Conservation (phyloP, 2,797 vertebrate genomes). For the Petrocephalus schoutedeni region DNA sequence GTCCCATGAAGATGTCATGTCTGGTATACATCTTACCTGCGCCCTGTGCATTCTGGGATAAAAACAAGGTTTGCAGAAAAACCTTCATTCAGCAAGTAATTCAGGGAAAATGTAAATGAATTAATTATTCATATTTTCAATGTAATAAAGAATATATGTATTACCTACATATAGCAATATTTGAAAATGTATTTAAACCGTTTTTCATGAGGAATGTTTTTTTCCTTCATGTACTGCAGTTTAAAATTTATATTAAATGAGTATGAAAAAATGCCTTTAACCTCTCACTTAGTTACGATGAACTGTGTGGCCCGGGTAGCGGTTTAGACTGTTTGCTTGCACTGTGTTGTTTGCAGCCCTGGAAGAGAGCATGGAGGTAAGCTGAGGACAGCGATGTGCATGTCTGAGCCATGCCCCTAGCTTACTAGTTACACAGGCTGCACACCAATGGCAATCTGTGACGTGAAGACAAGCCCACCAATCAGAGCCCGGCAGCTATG, state of each 20-base stretch:
- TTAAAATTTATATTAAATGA: neutral
- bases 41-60: neutral
- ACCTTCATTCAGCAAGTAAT: neutral
- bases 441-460: neutral
- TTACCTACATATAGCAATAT: neutral
- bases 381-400: neutral
- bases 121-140: neutral
- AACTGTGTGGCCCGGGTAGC: neutral
- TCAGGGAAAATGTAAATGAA: neutral
- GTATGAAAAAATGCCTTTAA: neutral
- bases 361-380: neutral
- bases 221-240: neutral
- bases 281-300: neutral
- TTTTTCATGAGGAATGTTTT: neutral
- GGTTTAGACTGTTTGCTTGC: neutral
- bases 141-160: neutral
- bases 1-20: neutral
- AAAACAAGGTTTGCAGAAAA: neutral
- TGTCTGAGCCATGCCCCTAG: neutral
- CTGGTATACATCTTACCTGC: neutral
- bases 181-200: neutral
- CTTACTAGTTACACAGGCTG: neutral
- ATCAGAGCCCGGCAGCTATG: neutral
- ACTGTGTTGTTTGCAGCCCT: neutral
- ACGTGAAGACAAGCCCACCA: slow-evolving; percentile 3